Conservation (phyloP, 2,888 invertebrate genomes). For the Synergus itoensis region DNA sequence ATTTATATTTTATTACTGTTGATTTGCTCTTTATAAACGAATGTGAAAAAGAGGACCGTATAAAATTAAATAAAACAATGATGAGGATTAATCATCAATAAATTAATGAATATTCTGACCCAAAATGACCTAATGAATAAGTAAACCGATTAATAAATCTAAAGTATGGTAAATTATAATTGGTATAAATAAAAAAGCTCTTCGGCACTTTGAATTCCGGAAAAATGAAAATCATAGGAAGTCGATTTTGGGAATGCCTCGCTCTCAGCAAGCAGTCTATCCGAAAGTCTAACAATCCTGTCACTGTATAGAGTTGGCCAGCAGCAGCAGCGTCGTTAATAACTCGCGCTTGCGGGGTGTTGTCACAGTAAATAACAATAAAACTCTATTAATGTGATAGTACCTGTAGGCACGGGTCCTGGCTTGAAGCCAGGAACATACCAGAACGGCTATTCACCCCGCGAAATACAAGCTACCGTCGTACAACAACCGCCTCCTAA, state of each 20-base stretch:
- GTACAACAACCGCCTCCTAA: conserved; percentile 55
- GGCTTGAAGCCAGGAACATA: conserved; percentile 70
- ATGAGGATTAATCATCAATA: background rate
- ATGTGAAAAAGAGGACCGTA: background rate
- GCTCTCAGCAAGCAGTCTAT: background rate
- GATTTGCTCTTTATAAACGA: background rate
- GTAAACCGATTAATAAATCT: no score
- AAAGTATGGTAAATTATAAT: no score
- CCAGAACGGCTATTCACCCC: conserved; percentile 68
- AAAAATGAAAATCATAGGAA: background rate
- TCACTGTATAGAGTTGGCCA: conserved; percentile 54
- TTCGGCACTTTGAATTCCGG: background rate
- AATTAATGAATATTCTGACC: background rate
- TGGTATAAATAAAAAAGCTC: no score
- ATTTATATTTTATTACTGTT: background rate
- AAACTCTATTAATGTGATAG: conserved; percentile 76
- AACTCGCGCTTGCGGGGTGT: conserved; percentile 57
- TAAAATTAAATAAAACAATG: background rate
- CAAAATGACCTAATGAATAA: background rate
- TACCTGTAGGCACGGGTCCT: conserved; percentile 70
- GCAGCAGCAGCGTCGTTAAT: conserved; percentile 56
- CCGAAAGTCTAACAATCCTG: conserved; percentile 51
- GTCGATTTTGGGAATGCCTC: background rate
- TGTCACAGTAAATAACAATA: conserved; percentile 76
- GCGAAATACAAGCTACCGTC: conserved; percentile 63